Evolutionary conservation across 2,113 vertebrate genomes (phyloP).

Genomic region (Aviceda subcristata): DNA sequence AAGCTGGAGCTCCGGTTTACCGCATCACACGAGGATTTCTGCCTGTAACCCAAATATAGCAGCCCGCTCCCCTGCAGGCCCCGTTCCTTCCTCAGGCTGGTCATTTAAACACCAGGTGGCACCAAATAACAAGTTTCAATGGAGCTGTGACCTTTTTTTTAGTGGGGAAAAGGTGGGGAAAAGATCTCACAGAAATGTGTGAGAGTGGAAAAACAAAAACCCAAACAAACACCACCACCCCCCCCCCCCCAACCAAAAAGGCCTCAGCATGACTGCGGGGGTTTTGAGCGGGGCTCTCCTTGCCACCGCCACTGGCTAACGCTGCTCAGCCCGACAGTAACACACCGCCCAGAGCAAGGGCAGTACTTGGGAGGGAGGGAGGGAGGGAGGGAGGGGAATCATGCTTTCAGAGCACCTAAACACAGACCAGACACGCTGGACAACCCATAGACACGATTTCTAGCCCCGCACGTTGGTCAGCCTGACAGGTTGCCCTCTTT

Average conservation of each 20-base stretch:
- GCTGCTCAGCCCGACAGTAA: accelerated
- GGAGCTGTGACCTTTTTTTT: accelerated
- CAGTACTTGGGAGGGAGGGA: neutral
- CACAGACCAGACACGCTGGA: neutral
- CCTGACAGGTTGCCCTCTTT: neutral
- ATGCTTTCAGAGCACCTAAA: accelerated
- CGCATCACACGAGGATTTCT: accelerated
- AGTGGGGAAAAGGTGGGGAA: neutral
- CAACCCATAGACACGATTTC: neutral
- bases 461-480: neutral
- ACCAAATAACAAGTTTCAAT: slow-evolving; percentile 40
- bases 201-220: neutral
- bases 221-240: no score
- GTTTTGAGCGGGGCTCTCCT: neutral
- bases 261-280: neutral
- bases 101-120: slow-evolving; percentile 62
- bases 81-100: neutral
- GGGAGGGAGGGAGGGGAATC: neutral
- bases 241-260: no score
- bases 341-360: accelerated
- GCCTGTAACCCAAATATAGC: accelerated
- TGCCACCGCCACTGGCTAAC: neutral
- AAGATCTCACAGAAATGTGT: neutral
- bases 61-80: accelerated
- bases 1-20: neutral